phyloP scores from a whole-genome alignment of 2,888 invertebrate genomes.

The Pycnomerus fuliginosus region DNA sequence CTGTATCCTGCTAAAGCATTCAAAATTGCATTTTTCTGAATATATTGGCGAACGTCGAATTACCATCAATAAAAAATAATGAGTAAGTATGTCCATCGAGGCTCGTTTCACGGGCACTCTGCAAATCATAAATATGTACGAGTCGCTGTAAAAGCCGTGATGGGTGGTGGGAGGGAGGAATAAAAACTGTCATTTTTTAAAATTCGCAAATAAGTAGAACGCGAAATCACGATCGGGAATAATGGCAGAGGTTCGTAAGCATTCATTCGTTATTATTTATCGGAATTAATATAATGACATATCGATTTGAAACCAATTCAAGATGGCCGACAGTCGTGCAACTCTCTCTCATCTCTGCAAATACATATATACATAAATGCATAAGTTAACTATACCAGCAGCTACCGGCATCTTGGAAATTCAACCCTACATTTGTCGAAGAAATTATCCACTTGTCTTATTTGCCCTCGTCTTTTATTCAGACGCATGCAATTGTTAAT shows the following conservation, averaged over 20 bases:
- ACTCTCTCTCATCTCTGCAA: constrained; percentile 40
- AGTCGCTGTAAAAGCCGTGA: constrained; percentile 25
- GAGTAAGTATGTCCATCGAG: constrained; percentile 29
- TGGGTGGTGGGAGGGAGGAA: constrained; percentile 14
- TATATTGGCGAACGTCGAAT: constrained; percentile 29
- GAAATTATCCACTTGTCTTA: constrained; percentile 50
- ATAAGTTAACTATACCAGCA: constrained; percentile 42
- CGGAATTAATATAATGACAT: constrained; percentile 50
- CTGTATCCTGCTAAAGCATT: too few species aligned
- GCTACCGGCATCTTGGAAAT: constrained; percentile 38
- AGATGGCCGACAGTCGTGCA: constrained; percentile 41
- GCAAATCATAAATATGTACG: constrained; percentile 32
- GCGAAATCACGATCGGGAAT: constrained; percentile 35
- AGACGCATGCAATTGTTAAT: constrained; percentile 45
- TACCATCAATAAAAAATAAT: constrained; percentile 32
- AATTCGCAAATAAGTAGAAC: constrained; percentile 30
- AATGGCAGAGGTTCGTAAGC: constrained; percentile 38
- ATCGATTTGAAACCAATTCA: constrained; percentile 49
- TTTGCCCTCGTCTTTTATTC: constrained; percentile 44
- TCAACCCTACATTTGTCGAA: constrained; percentile 41
- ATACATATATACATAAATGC: constrained; percentile 48
- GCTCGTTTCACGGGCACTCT: constrained; percentile 31
- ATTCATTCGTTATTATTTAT: constrained; percentile 43
- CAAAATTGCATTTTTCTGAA: constrained; percentile 25
- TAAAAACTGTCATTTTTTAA: constrained; percentile 31